Percentiles rank a stretch among this genome's conserved stretches.
Conservation (phyloP, 2,888 invertebrate genomes). For the Therioaphis trifolii region DNA sequence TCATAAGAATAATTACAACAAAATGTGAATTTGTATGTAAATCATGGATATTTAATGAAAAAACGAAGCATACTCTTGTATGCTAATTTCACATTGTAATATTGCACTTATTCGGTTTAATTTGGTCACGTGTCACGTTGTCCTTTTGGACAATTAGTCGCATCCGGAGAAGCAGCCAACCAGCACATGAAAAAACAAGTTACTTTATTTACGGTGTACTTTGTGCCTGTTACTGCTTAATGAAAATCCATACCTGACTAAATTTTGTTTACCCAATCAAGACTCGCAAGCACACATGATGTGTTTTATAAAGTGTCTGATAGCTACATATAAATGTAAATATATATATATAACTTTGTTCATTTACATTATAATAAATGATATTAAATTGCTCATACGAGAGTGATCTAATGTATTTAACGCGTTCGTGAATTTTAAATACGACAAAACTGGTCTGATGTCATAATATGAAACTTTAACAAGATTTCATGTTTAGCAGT, state of each 20-base stretch:
- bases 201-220: background rate
- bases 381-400: background rate
- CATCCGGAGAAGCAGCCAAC: slow-evolving; percentile 37
- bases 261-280: background rate
- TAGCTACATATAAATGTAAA: background rate
- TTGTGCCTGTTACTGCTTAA: background rate
- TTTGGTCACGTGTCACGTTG: slow-evolving; percentile 53
- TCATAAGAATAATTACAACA: background rate
- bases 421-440: background rate
- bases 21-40: background rate
- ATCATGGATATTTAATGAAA: background rate
- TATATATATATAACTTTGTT: background rate
- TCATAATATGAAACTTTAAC: background rate
- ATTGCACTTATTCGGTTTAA: slow-evolving; percentile 40
- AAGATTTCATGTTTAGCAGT: too few species aligned
- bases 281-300: too few species aligned
- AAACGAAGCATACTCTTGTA: background rate
- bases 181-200: slow-evolving; percentile 21
- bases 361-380: background rate
- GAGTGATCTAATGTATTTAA: background rate
- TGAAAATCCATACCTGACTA: background rate
- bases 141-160: slow-evolving; percentile 51
- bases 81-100: slow-evolving; percentile 9
- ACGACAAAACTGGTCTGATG: background rate
- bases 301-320: background rate